A percentile compares a stretch with the other conserved stretches of the same genome.
Conservation (phyloP, 2,888 invertebrate species). For the Phoronis australis region DNA sequence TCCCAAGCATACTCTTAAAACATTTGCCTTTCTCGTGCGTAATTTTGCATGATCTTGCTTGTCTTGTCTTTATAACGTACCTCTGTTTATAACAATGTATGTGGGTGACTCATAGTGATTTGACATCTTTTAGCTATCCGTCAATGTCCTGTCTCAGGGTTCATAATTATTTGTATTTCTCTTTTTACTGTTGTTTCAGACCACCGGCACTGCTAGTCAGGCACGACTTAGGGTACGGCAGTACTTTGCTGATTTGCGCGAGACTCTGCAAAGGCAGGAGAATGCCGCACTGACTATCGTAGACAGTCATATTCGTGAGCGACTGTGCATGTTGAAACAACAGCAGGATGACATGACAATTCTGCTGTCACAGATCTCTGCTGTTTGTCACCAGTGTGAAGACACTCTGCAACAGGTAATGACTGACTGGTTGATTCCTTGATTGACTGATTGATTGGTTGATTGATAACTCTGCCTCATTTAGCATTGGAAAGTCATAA, state of each 20-base stretch:
- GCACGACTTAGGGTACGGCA: constrained; percentile 55
- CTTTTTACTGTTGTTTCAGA: constrained; percentile 19
- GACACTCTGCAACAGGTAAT: constrained; percentile 54
- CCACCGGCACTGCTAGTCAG: constrained; percentile 52
- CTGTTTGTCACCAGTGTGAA: constrained; percentile 59
- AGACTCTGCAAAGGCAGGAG: constrained; percentile 57
- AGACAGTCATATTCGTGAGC: constrained; percentile 58
- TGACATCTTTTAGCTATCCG: too few relatives aligned
- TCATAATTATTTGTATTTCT: too few relatives aligned
- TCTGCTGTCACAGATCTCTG: constrained; percentile 56
- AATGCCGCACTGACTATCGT: constrained; percentile 58
- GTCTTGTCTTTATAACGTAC: too few relatives aligned
- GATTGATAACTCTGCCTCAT: too few relatives aligned
- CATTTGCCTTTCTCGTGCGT: too few relatives aligned
- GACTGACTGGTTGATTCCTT: too few relatives aligned
- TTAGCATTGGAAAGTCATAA: background rate
- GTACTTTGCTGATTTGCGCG: constrained; percentile 57
- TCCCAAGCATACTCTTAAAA: too few relatives aligned
- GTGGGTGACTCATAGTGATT: too few relatives aligned
- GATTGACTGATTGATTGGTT: too few relatives aligned
- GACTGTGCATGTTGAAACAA: constrained; percentile 57
- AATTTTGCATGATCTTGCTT: too few relatives aligned
- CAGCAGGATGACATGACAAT: constrained; percentile 58
- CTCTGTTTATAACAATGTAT: too few relatives aligned
- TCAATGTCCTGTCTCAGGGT: too few relatives aligned